A percentile compares a stretch with the other conserved stretches of the same genome.
phyloP scores from a whole-genome alignment of 2,113 vertebrate species.

The Takifugu bimaculatus region DNA sequence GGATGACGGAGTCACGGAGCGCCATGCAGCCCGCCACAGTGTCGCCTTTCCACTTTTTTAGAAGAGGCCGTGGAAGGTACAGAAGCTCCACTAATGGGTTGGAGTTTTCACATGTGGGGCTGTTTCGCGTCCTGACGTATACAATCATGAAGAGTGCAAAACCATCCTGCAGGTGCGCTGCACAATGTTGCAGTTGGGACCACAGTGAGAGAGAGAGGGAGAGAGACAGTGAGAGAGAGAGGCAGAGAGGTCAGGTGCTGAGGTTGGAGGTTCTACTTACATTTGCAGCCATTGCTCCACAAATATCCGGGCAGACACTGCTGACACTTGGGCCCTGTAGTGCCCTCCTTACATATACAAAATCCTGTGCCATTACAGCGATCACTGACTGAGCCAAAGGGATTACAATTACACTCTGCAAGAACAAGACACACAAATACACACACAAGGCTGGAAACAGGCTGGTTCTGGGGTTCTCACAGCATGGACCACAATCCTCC shows the following conservation, averaged over 20 bases:
- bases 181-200: constrained; percentile 62
- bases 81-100: constrained; percentile 16
- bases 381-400: constrained; percentile 92
- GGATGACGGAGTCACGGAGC: constrained; percentile 42
- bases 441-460: constrained; percentile 79
- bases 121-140: constrained; percentile 17
- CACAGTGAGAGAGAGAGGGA: constrained; percentile 40
- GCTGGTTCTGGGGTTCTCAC: constrained; percentile 55
- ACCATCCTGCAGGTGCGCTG: constrained; percentile 46
- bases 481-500: constrained; percentile 21
- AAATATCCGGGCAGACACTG: constrained; percentile 96
- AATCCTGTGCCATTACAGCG: constrained; percentile 98
- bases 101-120: constrained; percentile 6
- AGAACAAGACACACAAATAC: constrained; percentile 91
- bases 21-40: constrained; percentile 51
- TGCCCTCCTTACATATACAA: constrained; percentile 98
- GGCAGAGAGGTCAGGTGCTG: constrained; percentile 51
- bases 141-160: constrained; percentile 20
- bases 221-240: constrained; percentile 38
- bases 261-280: constrained; percentile 85
- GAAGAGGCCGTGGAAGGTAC: constrained; percentile 6
- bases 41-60: constrained; percentile 11
- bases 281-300: constrained; percentile 97
- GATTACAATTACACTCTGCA: constrained; percentile 99
- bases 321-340: constrained; percentile 94